Evolutionary conservation across 2,797 vertebrate genomes (phyloP).

Genomic region (Sarcoramphus papa): DNA sequence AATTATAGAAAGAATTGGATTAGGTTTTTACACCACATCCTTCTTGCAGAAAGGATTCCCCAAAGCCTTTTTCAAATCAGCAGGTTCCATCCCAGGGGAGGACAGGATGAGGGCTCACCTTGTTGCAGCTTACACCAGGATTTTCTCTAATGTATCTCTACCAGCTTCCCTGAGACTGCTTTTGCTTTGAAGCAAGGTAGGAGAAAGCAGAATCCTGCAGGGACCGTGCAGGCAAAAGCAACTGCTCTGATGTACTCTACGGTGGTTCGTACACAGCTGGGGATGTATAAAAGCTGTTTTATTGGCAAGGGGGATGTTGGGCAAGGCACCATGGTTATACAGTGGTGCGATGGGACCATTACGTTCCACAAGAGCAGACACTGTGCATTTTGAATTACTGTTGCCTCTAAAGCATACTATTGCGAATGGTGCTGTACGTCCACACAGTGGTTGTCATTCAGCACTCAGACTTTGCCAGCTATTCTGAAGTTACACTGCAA

Average conservation of each 20-base stretch:
- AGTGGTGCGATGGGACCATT: not conserved
- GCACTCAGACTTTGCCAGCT: not conserved
- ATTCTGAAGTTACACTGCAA: not conserved
- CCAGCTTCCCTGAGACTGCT: not conserved
- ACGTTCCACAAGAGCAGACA: not conserved
- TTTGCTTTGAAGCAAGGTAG: constrained; percentile 8
- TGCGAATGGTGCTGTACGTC: not conserved
- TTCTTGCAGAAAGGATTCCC: not conserved
- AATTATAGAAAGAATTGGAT: not conserved
- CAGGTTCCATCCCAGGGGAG: not conserved
- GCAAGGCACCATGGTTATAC: not conserved
- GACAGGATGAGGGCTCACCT: not conserved
- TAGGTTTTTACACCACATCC: not conserved
- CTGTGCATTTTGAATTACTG: not conserved
- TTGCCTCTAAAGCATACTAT: not conserved
- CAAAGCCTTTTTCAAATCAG: not conserved
- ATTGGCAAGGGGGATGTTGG: not conserved
- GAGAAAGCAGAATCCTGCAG: not conserved
- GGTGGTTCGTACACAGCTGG: not conserved
- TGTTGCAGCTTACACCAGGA: not conserved
- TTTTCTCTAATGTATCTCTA: not conserved
- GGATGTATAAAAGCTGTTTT: not conserved
- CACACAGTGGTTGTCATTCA: not conserved
- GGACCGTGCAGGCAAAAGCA: not conserved
- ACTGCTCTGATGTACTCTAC: not conserved